Base-by-base conservation (phyloP, 2,113 vertebrate species). In the Psittacula cyanocephala region DNA sequence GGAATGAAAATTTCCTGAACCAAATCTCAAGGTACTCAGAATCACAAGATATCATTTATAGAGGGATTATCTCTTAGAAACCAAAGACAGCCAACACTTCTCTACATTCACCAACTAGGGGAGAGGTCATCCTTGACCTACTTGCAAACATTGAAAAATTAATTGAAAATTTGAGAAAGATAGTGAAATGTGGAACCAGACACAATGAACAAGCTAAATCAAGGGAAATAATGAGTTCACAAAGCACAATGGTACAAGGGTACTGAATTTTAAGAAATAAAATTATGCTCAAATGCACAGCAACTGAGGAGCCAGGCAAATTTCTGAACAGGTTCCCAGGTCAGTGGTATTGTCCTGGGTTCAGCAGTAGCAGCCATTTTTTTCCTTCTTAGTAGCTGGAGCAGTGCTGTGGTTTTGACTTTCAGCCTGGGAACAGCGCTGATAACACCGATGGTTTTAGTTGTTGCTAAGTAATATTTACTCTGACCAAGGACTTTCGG, bases 71-170 rank as follows among this genome's bases (percentile, higher is more conserved):
- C 76, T 91, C 25, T 67, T 55, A 78, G 83, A 92, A 95, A 96
- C 80, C 0, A 10, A 88, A 77, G 53, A 91, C 53, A 83, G 46
- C 2, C 55, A 91, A 70, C 43, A n/a, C 8, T 22, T 13, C 33
- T n/a, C 33, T n/a, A 57, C 16, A 44, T 35, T 8, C 31, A 83
- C n/a, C 53, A 91, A 31, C 25, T 39, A 72, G 16, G 95, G 80
- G 77, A 95, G 86, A 95, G 79, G 11, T 27, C 33, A 84, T 78
- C 74, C 76, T 87, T 93, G 89, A 95, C 79, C 88, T 94, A 67
- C 43, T 87, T 93, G 24, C 23, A 81, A 95, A 92, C 4, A 91
- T 19, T 63, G 37, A 93, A 8, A 17, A 91, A 52, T 2, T 64
- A 13, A 67, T 20, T 75, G 35, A 78, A 92, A 92, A 84, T 25